Evolutionary conservation across 2,797 vertebrate species (phyloP), one percentile per base, ranked within the genome.

Genomic region (Smutsia temminckii): DNA sequence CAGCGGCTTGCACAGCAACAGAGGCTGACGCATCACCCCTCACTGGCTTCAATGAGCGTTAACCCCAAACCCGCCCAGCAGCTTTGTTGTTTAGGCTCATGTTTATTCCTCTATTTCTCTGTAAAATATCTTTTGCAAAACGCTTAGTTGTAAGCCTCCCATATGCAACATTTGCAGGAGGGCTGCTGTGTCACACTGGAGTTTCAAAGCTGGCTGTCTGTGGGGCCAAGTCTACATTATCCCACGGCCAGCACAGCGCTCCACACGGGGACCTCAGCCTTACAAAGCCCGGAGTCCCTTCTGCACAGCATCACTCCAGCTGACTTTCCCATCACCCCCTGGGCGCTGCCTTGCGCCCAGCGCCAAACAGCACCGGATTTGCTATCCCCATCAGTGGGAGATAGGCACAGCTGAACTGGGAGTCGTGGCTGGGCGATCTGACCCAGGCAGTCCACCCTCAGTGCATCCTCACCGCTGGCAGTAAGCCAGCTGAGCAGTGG

Each of bases 1-100:
- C 53, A 6, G 77, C 10, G 6, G 57, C 11, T 8, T 3, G 17
- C 32, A 32, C 40, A 0, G 5, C 0, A 17, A 17, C 3, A 16
- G n/a, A 29, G 27, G 37, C 27, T 25, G 1, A 25, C 5, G 25
- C n/a, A 11, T 27, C 69, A 4, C 20, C 53, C 53, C 27, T 40
- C 8, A 18, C 3, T 37, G 2, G 23, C 8, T 32, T 68, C 32
- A n/a, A 71, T 4, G 34, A 0, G 2, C 21, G 3, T 46, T 46
- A 46, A 46, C 46, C 46, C 46, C 46, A 11, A 46, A 46, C 46
- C 46, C 11, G 10, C 46, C 46, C 9, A 4, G 75, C 53, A 29
- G 12, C 34, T 71, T 8, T 14, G 34, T 7, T 12, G 18, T 32
- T 66, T 29, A 46, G 49, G 84, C 55, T 86, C 4, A 4, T 27